These are phyloP conservation scores for Endomychus coccineus DNA, from an alignment of 2,888 invertebrate genomes.

Conservation along the genomic window DNA sequence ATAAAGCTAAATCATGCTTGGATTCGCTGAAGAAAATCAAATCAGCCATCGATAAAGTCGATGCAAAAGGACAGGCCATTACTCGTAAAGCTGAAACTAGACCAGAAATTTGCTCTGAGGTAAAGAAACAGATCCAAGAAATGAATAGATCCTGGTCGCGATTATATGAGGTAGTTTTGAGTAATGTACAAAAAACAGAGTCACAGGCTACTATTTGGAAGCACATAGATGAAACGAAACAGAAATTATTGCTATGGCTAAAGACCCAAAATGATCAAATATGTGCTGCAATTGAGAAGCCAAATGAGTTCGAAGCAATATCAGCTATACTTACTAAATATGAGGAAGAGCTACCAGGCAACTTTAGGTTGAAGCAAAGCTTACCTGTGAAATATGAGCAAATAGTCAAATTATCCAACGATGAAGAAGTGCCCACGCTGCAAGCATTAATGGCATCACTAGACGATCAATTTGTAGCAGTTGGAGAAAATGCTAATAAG, in stretches of 20 bases:
- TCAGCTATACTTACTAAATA: slow-evolving; percentile 74
- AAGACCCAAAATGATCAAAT: slow-evolving; percentile 73
- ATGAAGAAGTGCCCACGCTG: slow-evolving; percentile 61
- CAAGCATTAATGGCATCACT: slow-evolving; percentile 59
- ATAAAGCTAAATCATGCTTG: slow-evolving; percentile 68
- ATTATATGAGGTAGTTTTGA: slow-evolving; percentile 62
- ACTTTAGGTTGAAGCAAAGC: slow-evolving; percentile 67
- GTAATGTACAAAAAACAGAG: slow-evolving; percentile 72
- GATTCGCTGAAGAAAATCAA: slow-evolving; percentile 71
- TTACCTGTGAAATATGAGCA: slow-evolving; percentile 75
- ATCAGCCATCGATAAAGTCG: slow-evolving; percentile 67
- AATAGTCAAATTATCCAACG: slow-evolving; percentile 66
- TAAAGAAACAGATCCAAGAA: slow-evolving; percentile 54
- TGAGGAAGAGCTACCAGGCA: slow-evolving; percentile 75
- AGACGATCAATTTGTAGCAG: slow-evolving; percentile 67
- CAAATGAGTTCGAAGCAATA: slow-evolving; percentile 73
- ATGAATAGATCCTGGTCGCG: slow-evolving; percentile 64
- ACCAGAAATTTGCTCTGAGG: slow-evolving; percentile 56
- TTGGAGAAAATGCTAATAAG: slow-evolving; percentile 65
- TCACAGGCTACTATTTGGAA: slow-evolving; percentile 89
- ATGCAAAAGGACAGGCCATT: slow-evolving; percentile 64
- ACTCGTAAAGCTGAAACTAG: slow-evolving; percentile 62
- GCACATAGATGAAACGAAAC: slow-evolving; percentile 80
- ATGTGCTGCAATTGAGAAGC: slow-evolving; percentile 66
- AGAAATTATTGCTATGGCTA: slow-evolving; percentile 77